Conservation (phyloP, 2,113 vertebrate genomes). For the Notiomystis cincta region DNA sequence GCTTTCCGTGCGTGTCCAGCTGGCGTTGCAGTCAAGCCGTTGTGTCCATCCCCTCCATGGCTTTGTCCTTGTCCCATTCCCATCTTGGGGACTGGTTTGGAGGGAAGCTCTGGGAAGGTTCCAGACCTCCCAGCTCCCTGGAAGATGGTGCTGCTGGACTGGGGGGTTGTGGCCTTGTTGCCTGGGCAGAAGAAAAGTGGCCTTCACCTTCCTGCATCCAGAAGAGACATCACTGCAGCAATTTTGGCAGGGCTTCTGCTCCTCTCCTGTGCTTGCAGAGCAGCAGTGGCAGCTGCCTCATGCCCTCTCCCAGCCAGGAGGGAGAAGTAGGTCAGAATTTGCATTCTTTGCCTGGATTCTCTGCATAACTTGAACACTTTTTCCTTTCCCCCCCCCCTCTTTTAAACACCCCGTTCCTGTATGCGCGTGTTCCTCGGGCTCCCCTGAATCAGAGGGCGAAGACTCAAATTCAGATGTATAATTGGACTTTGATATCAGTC, state of each 20-base stretch:
- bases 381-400: rapidly evolving
- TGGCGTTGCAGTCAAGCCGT: rapidly evolving
- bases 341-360: not conserved
- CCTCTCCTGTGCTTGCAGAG: not conserved
- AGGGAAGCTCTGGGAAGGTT: not conserved
- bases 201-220: rapidly evolving
- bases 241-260: not conserved
- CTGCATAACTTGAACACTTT: not conserved
- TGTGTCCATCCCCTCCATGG: rapidly evolving
- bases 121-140: not conserved
- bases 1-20: rapidly evolving
- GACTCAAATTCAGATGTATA: not conserved
- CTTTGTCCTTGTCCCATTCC: not conserved
- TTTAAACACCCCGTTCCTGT: not conserved
- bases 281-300: not conserved
- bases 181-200: not conserved
- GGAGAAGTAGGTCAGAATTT: conserved; percentile 57
- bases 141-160: not conserved
- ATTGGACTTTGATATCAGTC: not conserved
- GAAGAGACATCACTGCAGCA: not conserved
- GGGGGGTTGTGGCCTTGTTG: not conserved
- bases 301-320: conserved; percentile 21
- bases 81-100: not conserved
- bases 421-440: rapidly evolving
- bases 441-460: not conserved